Conservation (phyloP, 2,888 invertebrate genomes). For the Leptinotarsa peninsularis region DNA sequence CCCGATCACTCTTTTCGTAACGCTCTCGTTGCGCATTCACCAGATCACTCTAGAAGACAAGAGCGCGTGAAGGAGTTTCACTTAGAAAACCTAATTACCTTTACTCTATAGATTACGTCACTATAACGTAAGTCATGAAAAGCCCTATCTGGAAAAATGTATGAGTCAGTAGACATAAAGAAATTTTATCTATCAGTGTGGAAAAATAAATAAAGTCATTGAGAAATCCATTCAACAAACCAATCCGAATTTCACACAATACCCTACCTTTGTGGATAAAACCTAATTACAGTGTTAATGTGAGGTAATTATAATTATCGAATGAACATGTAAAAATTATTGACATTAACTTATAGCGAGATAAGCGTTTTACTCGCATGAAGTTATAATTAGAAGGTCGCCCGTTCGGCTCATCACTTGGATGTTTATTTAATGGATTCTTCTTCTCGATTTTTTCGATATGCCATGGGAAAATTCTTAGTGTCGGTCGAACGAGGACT, state of each 20-base stretch:
- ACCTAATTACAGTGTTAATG: constrained; percentile 15
- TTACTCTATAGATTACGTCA: too few species aligned
- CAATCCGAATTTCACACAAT: constrained; percentile 4
- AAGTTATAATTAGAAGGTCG: constrained; percentile 17
- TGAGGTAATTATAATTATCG: constrained; percentile 17
- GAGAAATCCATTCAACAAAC: background rate
- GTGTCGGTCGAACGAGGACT: background rate
- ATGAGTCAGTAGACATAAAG: background rate
- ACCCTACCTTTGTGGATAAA: constrained; percentile 8
- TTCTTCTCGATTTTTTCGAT: constrained; percentile 9
- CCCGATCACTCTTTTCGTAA: too few species aligned
- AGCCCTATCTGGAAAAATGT: too few species aligned
- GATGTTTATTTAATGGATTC: constrained; percentile 17
- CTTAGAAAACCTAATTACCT: too few species aligned
- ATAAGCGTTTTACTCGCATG: constrained; percentile 14
- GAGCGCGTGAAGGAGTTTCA: too few species aligned
- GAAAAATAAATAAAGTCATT: background rate
- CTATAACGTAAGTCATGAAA: too few species aligned
- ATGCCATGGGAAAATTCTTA: constrained; percentile 10
- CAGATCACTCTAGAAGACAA: too few species aligned
- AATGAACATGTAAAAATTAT: constrained; percentile 17
- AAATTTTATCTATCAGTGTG: background rate
- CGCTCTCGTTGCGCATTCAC: too few species aligned
- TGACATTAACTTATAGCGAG: constrained; percentile 15
- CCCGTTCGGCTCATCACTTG: constrained; percentile 15